Base-by-base conservation (phyloP, 2,888 invertebrate genomes). In the Drosophila vallismaia region DNA sequence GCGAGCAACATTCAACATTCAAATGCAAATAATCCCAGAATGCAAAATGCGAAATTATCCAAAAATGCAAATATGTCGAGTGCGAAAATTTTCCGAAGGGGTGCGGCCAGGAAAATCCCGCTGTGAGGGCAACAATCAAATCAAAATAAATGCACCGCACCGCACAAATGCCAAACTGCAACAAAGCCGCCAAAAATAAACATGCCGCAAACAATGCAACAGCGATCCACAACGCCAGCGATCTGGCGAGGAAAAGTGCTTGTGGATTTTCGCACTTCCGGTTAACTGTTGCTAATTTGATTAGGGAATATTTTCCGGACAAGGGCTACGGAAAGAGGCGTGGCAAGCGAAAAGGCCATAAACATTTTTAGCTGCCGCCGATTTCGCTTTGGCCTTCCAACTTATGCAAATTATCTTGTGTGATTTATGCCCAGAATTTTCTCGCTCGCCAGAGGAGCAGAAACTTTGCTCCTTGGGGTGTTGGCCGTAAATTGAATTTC, bases 211-310 rank as follows among this genome's bases (percentile, higher is more conserved):
- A 79, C 79, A 84, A 80, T 58, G 70, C 59, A 55, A 36, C 36
- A 19, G 19, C 19, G 19, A 19, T 19, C 19, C 19, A 36, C 36
- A 36, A 12, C 12, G 12, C 0, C 36, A 9, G 9, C 9, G 33
- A 28, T 28, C 33, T 3, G 36, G n/a, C 36, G 67, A 67, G 74
- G 62, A 68, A 76, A 74, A 74, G 76, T 66, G 64, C 66, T 72
- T 51, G 75, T 42, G 71, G 74, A 72, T 86, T 86, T 82, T 77
- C 50, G 71, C 82, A 82, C 79, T 84, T 82, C 82, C 87, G 76
- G 76, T 81, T 81, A 89, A 88, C 88, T 88, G 90, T 90, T 89
- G 88, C 89, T 89, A 90, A 89, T 89, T 86, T 77, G 88, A 89
- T 89, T 89, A 89, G 90, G 82, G 89, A 86, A 55, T 84, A 62